phyloP scores from a whole-genome alignment of 2,113 vertebrate genomes.

The Polypterus bichir region DNA sequence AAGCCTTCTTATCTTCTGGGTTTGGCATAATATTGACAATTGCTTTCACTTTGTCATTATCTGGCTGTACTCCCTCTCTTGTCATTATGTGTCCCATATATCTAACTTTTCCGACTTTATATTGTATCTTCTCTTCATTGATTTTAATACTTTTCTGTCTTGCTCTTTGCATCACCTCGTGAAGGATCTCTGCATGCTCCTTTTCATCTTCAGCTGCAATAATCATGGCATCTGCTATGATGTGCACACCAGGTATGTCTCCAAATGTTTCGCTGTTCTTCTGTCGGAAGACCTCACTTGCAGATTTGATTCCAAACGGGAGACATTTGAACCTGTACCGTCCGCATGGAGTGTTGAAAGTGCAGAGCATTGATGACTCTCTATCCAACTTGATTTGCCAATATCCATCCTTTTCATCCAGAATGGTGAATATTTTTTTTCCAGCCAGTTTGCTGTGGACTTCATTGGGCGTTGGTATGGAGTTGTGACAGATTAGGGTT shows the following conservation, averaged over 20 bases:
- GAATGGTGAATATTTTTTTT: conserved; percentile 14
- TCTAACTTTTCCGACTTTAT: conserved; percentile 7
- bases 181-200: too few species aligned
- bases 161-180: neutral
- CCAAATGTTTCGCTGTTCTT: too few species aligned
- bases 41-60: conserved; percentile 4
- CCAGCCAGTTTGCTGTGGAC: conserved; percentile 9
- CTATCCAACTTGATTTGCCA: conserved; percentile 20
- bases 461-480: conserved; percentile 10
- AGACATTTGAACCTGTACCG: conserved; percentile 1
- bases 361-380: conserved; percentile 12
- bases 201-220: too few species aligned
- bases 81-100: conserved; percentile 8
- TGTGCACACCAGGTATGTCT: too few species aligned
- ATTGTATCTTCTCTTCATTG: conserved; percentile 14
- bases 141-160: conserved; percentile 8
- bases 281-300: too few species aligned
- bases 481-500: too few species aligned
- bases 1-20: conserved; percentile 2
- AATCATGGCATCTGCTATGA: too few species aligned
- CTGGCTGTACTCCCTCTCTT: conserved; percentile 5
- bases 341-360: conserved; percentile 14
- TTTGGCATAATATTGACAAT: conserved; percentile 4
- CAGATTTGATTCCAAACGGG: neutral
- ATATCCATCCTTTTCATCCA: conserved; percentile 18